Base-by-base conservation (phyloP, 1,140 invertebrate genomes). In the Araneus ventricosus region DNA sequence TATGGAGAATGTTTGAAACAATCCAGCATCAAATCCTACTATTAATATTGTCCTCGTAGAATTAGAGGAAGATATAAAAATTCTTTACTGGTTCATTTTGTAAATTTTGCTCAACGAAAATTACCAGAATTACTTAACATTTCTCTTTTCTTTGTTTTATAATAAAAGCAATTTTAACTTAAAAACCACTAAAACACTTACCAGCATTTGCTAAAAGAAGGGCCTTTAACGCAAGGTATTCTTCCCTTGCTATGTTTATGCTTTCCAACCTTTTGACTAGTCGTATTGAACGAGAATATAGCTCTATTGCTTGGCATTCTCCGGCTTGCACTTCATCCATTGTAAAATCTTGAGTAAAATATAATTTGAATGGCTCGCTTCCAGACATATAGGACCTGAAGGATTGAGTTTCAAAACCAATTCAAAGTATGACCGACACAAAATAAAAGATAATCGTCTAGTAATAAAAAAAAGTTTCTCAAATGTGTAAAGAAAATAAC, bases 181-280 rank as follows among this genome's bases (percentile, higher is more conserved):
- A 34, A 75, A 93, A 45, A 24, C 0, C 20, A n/a, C 24, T 22
- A 10, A 41, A 39, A 93, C 84, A 45, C 95, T 94, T 94, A 96
- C 96, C 96, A 93, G 96, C 95, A 96, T 99, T 99, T 92, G 98
- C 97, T 94, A 99, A 96, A 45, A 98, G 97, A 87, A 99, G 96
- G 37, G 98, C 98, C 96, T 99, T 99, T 86, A 99, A 95, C 34
- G 99, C 96, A 94, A 97, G 98, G 95, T 98, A 99, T 95, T 99
- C 98, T 95, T 99, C 98, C 94, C 97, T 97, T 27, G 97, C 96
- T 39, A 99, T 97, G 27, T 97, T 96, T 93, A 98, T 96, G 94
- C 97, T 96, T 95, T 99, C 98, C 95, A 99, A 96, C 94, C 98
- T 97, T 95, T 98, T 97, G 30, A 98, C 97, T 67, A 99, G 97